Percentiles rank a stretch among this genome's conserved stretches.
phyloP scores from a whole-genome alignment of 2,797 vertebrate genomes.

The Syngnathus acus region DNA sequence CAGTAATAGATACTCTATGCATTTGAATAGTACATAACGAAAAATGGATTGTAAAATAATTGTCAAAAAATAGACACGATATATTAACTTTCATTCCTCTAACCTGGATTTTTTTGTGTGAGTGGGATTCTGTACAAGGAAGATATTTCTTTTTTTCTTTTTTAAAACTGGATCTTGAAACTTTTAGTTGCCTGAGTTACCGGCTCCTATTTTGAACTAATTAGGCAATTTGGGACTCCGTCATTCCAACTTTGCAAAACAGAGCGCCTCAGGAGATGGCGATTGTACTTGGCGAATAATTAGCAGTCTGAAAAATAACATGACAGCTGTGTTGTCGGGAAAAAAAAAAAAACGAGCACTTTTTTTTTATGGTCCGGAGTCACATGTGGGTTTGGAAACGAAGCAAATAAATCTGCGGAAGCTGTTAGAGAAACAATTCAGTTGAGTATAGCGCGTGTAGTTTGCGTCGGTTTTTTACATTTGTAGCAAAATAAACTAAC shows the following conservation, averaged over 20 bases:
- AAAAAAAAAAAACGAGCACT: slow-evolving; percentile 7
- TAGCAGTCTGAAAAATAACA: slow-evolving; percentile 18
- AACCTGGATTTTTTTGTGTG: slow-evolving; percentile 35
- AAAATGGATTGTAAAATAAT: no score
- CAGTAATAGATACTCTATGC: not conserved
- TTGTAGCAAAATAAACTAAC: not conserved
- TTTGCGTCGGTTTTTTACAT: not conserved
- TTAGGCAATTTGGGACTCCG: slow-evolving; percentile 15
- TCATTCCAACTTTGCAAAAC: slow-evolving; percentile 21
- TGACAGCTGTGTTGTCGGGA: slow-evolving; percentile 16
- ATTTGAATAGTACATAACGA: not conserved
- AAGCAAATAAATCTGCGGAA: slow-evolving; percentile 22
- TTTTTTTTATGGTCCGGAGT: not conserved
- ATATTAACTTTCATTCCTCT: not conserved
- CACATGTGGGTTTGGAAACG: slow-evolving; percentile 6
- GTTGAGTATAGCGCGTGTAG: no score
- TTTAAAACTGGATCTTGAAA: not conserved
- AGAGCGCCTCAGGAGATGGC: slow-evolving; percentile 12
- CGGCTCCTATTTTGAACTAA: slow-evolving; percentile 10
- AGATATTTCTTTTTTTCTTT: not conserved
- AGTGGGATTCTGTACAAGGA: not conserved
- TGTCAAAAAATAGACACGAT: slow-evolving; percentile 13
- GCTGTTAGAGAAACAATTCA: not conserved
- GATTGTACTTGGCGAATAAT: slow-evolving; percentile 17
- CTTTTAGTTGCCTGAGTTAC: not conserved